Evolutionary conservation across 2,113 vertebrate genomes (phyloP).

Genomic region (Andinoacara biseriatus): DNA sequence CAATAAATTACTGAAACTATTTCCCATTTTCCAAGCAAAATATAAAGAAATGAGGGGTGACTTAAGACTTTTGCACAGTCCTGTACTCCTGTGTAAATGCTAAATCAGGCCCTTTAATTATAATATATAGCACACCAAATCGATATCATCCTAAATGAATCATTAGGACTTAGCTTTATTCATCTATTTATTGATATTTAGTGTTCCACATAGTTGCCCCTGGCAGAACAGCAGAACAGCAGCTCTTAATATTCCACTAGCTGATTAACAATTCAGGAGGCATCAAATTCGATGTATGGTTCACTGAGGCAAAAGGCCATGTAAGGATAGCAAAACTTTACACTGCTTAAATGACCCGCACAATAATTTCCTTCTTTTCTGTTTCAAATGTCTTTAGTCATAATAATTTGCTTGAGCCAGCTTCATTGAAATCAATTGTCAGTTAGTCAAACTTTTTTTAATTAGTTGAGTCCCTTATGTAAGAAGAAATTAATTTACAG

Average conservation of each 20-base stretch:
- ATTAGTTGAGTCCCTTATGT: neutral
- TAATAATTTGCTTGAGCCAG: neutral
- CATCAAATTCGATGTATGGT: constrained; percentile 32
- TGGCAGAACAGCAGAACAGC: constrained; percentile 41
- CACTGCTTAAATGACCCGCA: neutral
- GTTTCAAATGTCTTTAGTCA: neutral
- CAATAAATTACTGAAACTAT: neutral
- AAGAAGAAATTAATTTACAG: neutral
- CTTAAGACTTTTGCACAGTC: neutral
- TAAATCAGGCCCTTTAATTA: constrained; percentile 24
- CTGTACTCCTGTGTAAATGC: neutral
- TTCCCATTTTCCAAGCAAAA: neutral
- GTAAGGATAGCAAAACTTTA: constrained; percentile 30
- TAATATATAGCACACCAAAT: constrained; percentile 48
- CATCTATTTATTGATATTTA: constrained; percentile 61
- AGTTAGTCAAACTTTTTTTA: neutral
- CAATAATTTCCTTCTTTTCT: neutral
- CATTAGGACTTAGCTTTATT: constrained; percentile 37
- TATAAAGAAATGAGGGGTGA: neutral
- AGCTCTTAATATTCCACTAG: constrained; percentile 64
- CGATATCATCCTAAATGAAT: constrained; percentile 53
- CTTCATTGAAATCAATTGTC: neutral
- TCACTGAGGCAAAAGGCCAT: constrained; percentile 42
- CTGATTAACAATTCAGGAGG: constrained; percentile 71
- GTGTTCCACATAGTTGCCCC: constrained; percentile 55